Conservation (phyloP, 1,140 invertebrate species). For the Ridgeia piscesae region DNA sequence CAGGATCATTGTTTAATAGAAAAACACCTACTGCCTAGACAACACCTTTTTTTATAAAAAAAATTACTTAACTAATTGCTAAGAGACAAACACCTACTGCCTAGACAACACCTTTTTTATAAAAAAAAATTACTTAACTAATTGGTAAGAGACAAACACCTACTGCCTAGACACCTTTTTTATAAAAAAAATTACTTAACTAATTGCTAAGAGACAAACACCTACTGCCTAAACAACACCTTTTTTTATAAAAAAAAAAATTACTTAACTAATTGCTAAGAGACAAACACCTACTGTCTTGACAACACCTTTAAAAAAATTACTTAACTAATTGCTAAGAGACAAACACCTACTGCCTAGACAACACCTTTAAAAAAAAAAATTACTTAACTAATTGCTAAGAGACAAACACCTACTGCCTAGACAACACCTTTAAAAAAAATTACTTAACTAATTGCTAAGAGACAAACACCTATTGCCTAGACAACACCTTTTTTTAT, state of each 20-base stretch:
- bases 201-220: background rate
- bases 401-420: no score
- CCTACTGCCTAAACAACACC: background rate
- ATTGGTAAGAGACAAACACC: background rate
- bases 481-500: background rate
- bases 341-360: background rate
- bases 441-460: no score
- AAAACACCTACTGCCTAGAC: background rate
- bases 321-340: no score
- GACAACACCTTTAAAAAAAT: no score
- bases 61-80: background rate
- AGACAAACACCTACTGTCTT: no score
- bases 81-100: background rate
- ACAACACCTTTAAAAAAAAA: background rate
- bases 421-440: no score
- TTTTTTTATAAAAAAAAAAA: background rate
- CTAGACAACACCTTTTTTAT: background rate
- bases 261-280: no score
- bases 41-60: background rate
- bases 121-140: no score
- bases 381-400: no score
- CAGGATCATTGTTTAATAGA: background rate
- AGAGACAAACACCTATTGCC: background rate
- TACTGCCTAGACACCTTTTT: background rate
- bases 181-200: background rate